Evolutionary conservation across 1,140 invertebrate genomes (phyloP).

Genomic region (Luehdorfia chinensis): DNA sequence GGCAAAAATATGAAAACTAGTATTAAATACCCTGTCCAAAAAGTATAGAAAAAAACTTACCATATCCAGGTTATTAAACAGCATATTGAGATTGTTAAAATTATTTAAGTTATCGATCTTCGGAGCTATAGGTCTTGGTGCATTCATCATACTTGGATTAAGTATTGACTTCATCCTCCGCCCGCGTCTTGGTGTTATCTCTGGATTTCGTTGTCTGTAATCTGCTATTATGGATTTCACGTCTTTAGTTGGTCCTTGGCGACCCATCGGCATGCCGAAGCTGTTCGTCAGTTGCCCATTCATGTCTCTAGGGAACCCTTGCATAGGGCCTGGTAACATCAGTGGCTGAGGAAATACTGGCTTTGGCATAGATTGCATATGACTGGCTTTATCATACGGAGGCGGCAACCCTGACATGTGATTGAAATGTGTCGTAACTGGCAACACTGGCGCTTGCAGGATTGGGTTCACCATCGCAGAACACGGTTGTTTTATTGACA

Average conservation of each 20-base stretch:
- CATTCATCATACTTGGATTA: constrained; percentile 65
- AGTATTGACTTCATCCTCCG: constrained; percentile 77
- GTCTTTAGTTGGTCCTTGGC: constrained; percentile 86
- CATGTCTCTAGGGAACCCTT: constrained; percentile 70
- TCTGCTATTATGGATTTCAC: constrained; percentile 90
- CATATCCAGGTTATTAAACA: constrained; percentile 71
- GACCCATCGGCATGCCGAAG: constrained; percentile 73
- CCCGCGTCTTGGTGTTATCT: constrained; percentile 82
- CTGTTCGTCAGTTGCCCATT: constrained; percentile 66
- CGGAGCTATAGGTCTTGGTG: constrained; percentile 57
- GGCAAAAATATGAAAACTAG: too few species aligned
- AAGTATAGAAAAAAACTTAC: constrained; percentile 36
- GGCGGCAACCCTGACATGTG: constrained; percentile 63
- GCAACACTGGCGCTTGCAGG: constrained; percentile 53
- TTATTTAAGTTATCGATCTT: constrained; percentile 60
- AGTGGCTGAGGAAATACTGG: constrained; percentile 62
- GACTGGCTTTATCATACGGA: constrained; percentile 66
- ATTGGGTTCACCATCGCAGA: constrained; percentile 48
- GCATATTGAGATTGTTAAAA: constrained; percentile 61
- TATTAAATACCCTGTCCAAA: too few species aligned
- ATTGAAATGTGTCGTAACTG: constrained; percentile 56
- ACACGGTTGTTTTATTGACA: constrained; percentile 57
- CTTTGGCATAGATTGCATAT: constrained; percentile 64
- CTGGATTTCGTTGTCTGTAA: constrained; percentile 85
- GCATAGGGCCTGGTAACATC: constrained; percentile 62